Conservation (phyloP, 2,797 vertebrate species). For the Botia almorhae region DNA sequence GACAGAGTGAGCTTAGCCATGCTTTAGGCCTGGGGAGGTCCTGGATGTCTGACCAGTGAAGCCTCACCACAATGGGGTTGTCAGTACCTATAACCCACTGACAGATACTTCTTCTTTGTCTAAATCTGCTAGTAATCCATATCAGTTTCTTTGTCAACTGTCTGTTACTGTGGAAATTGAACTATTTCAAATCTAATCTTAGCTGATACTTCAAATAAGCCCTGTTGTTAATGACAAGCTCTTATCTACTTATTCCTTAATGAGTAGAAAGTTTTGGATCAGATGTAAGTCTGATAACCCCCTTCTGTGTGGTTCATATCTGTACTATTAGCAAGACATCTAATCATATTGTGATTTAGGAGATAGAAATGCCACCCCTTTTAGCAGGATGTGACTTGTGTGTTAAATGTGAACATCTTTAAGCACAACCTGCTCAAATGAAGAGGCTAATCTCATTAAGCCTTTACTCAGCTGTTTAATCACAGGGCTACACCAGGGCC, state of each 20-base stretch:
- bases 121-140: neutral
- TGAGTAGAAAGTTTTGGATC: neutral
- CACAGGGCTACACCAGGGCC: conserved; percentile 43
- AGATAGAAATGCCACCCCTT: conserved; percentile 39
- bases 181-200: too few relatives aligned
- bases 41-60: neutral
- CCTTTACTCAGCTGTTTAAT: conserved; percentile 69
- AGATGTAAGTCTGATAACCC: conserved; percentile 1
- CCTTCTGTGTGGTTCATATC: conserved; percentile 2
- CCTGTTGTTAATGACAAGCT: neutral
- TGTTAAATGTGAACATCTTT: conserved; percentile 63
- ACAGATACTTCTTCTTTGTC: neutral
- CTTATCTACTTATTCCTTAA: neutral
- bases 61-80: neutral
- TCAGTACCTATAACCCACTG: neutral
- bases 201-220: neutral
- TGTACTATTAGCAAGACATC: conserved; percentile 7
- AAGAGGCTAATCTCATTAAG: conserved; percentile 76
- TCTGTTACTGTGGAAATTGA: too few relatives aligned
- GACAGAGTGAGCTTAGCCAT: conserved; percentile 43
- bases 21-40: neutral
- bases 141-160: neutral
- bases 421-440: conserved; percentile 69
- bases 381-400: conserved; percentile 59
- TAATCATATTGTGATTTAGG: conserved; percentile 1